phyloP scores from a whole-genome alignment of 2,113 vertebrate genomes.

The Rallus limicola region DNA sequence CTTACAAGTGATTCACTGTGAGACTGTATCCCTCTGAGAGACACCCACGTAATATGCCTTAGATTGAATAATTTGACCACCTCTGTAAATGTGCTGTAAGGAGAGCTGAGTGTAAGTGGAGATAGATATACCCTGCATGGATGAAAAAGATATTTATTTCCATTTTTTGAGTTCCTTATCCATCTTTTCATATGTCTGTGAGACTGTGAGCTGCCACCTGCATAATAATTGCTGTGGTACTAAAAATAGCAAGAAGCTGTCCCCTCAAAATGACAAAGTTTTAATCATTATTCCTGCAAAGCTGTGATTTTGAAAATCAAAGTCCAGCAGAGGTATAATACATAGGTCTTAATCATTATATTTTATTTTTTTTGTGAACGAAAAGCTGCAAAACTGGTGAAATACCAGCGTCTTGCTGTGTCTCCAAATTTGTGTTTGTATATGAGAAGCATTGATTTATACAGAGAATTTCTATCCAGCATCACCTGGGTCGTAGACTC shows the following conservation, averaged over 20 bases:
- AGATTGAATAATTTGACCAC: background rate
- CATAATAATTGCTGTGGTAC: background rate
- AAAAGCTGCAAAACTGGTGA: background rate
- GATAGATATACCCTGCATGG: background rate
- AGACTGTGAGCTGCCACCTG: background rate
- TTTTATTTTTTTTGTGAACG: background rate
- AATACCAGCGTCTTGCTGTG: background rate
- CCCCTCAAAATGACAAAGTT: background rate
- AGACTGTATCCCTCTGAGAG: background rate
- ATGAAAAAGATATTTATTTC: background rate
- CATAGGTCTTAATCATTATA: background rate
- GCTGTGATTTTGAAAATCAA: background rate
- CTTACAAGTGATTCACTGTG: background rate
- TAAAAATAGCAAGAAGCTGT: background rate
- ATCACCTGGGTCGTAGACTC: background rate
- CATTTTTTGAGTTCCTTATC: background rate
- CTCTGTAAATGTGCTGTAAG: background rate
- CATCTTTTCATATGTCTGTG: background rate
- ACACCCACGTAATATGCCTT: fast-evolving
- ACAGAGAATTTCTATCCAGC: background rate
- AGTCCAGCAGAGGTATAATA: background rate
- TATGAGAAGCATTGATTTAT: background rate
- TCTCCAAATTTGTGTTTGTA: background rate
- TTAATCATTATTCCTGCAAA: background rate
- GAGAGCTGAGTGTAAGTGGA: background rate